Evolutionary conservation across 2,888 invertebrate species (phyloP), one percentile per base, ranked within the genome.

Genomic region (Actias luna): DNA sequence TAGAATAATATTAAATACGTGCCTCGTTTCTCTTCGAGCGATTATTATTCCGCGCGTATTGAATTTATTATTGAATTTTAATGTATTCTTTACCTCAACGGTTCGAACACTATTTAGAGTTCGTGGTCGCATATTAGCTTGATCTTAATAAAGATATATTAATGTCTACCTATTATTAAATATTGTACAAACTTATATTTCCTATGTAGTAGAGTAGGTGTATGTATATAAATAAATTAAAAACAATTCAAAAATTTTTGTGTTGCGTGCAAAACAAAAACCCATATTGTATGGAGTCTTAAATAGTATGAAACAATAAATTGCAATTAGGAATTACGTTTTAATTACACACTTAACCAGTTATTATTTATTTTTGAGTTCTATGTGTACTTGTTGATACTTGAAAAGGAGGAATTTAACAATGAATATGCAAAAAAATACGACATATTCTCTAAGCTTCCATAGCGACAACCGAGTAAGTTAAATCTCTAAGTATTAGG

Each of bases 61-160:
- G n/a, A 55, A 29, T 29, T 29, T 27, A 27, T 25, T 4, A n/a
- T n/a, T n/a, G n/a, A n/a, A n/a, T n/a, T n/a, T n/a, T n/a, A n/a
- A n/a, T n/a, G n/a, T n/a, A n/a, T n/a, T 29, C 14, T 14, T 18
- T 10, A 2, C 1, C 29, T 5, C 16, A n/a, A 55, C 29, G 55
- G 27, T 55, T 55, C 55, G 55, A 55, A 29, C 18, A 55, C 55
- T 55, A 29, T 55, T 52, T 16, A 27, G 55, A 16, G 29, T 55
- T 55, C 55, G 29, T 29, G 55, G 55, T 55, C 29, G 55, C 29
- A 29, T 29, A 2, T 55, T 1, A 0, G 10, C 16, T 25, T 27
- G 27, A 12, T 52, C 12, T 27, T 27, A 27, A 5, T 7, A 33
- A 33, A 33, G 33, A 42, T 18, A 46, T 46, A 46, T 22, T 25